Evolutionary conservation across 2,888 invertebrate genomes (phyloP), one percentile per base, ranked within the genome.

Genomic region (Heliothis peltigera): DNA sequence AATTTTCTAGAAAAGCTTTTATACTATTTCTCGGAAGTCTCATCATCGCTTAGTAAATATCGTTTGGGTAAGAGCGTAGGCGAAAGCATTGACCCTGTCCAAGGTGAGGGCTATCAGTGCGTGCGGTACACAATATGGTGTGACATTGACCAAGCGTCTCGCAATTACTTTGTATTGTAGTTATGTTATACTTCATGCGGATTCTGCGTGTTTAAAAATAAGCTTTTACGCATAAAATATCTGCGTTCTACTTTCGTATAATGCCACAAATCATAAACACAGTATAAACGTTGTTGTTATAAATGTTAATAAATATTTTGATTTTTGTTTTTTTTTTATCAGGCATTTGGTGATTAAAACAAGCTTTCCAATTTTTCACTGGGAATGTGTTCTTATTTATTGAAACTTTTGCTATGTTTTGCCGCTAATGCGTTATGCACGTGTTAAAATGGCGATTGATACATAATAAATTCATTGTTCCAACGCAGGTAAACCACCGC

Each of bases 401-500:
- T 32, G 32, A 10, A 10, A 32, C 10, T 10, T 32, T 10, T 32
- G 32, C 32, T 12, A 32, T 10, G 4, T 32, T 32, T 32, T 4
- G 22, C 4, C 2, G 22, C 3, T 22, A 22, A 22, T 2, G 22
- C 22, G 4, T 22, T 22, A 22, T 22, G 22, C 22, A 22, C 1
- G 25, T 25, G 6, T 25, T 6, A 25, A 25, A 25, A 0, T 25
- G 25, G 6, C 2, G 4, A n/a, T 47, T 25, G 0, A n/a, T 22
- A 8, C 5, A 51, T 15, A 52, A 4, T 62, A 19, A 71, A 43
- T 43, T 17, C 0, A 43, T 4, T 1, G 43, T 2, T 58, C 47
- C 0, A 63, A 80, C 84, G 10, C 88, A 98, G 98, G 98, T 77
- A 97, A 97, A 92, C 97, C 96, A 71, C 96, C 97, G 25, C 95